phyloP scores from a whole-genome alignment of 2,113 vertebrate genomes.

The Limanda limanda region DNA sequence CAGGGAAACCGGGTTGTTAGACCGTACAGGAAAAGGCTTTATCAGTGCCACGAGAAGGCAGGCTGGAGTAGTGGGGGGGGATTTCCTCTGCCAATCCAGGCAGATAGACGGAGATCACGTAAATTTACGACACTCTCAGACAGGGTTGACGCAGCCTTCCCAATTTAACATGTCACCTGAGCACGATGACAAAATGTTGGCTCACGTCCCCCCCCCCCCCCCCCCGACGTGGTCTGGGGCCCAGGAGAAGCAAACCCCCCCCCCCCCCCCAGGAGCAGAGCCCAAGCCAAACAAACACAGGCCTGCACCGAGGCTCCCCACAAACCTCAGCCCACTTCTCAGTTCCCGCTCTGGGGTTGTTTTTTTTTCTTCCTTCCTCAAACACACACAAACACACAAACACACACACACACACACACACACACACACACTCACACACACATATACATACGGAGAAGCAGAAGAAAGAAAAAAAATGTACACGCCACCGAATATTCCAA shows the following conservation, averaged over 20 bases:
- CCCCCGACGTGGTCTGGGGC: slow-evolving; percentile 63
- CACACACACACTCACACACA: slow-evolving; percentile 30
- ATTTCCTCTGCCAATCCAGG: slow-evolving; percentile 93
- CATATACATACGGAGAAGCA: slow-evolving; percentile 50
- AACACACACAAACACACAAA: slow-evolving; percentile 50
- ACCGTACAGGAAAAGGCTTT: slow-evolving; percentile 98
- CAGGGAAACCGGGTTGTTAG: slow-evolving; percentile 96
- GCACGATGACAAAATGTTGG: slow-evolving; percentile 76
- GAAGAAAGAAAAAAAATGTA: slow-evolving; percentile 52
- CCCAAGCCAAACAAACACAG: slow-evolving; percentile 83
- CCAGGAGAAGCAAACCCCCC: slow-evolving; percentile 58
- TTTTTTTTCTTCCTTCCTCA: slow-evolving; percentile 34
- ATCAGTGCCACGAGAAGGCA: slow-evolving; percentile 95
- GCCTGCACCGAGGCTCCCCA: slow-evolving; percentile 80
- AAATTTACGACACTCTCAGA: slow-evolving; percentile 54
- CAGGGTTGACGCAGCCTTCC: slow-evolving; percentile 39
- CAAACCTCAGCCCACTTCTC: slow-evolving; percentile 84
- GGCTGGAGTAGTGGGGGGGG: slow-evolving; percentile 88
- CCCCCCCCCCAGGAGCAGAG: too few relatives aligned
- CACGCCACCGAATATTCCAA: slow-evolving; percentile 63
- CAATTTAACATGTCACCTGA: slow-evolving; percentile 87
- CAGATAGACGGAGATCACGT: slow-evolving; percentile 84
- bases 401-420: too few relatives aligned
- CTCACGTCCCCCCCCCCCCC: slow-evolving; percentile 51
- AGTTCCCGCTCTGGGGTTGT: slow-evolving; percentile 58